Conservation (phyloP, 2,797 vertebrate species). For the Xiphorhynchus erythropygius region DNA sequence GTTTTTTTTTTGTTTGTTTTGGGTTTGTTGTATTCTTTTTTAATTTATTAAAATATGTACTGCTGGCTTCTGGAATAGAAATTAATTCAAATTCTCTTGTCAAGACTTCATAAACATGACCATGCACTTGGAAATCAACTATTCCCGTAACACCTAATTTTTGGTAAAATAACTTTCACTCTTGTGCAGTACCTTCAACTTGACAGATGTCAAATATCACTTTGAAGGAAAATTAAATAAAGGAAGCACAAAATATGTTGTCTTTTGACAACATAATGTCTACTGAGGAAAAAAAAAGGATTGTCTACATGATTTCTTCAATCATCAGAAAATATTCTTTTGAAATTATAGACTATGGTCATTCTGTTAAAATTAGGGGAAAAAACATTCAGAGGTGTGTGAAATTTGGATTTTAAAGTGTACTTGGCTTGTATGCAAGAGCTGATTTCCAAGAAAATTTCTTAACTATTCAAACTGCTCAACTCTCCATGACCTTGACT, state of each 20-base stretch:
- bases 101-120: neutral
- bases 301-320: neutral
- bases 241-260: neutral
- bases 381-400: neutral
- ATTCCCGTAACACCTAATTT: neutral
- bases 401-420: neutral
- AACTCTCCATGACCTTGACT: neutral
- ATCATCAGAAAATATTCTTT: neutral
- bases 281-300: neutral
- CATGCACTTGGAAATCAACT: neutral
- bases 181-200: neutral
- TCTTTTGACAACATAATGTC: neutral
- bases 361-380: neutral
- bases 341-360: neutral
- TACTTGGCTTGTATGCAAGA: neutral
- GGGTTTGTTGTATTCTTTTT: neutral
- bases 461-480: neutral
- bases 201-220: neutral
- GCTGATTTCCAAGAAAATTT: neutral
- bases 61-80: neutral
- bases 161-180: neutral
- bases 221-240: neutral
- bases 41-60: neutral
- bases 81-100: neutral
- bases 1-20: neutral